phyloP scores from a whole-genome alignment of 92 coral and sea anemone genomes.

The Porites cylindrica region DNA sequence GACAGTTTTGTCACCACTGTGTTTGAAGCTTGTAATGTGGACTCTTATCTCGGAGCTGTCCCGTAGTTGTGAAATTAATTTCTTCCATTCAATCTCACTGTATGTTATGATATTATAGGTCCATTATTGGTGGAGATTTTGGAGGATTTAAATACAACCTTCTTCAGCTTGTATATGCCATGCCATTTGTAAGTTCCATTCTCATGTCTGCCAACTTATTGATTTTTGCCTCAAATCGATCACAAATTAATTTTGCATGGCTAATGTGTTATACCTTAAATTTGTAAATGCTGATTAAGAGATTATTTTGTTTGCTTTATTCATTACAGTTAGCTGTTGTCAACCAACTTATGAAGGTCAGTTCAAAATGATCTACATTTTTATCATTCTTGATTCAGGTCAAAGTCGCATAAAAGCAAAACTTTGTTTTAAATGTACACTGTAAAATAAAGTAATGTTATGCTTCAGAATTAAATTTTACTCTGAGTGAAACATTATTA shows the following conservation, averaged over 20 bases:
- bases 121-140: constrained; percentile 87
- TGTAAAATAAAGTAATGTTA: too few relatives aligned
- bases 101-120: constrained; percentile 41
- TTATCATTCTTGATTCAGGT: background rate
- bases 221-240: background rate
- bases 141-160: constrained; percentile 80
- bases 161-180: constrained; percentile 77
- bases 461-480: too few relatives aligned
- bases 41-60: too few relatives aligned
- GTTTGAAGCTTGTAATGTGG: too few relatives aligned
- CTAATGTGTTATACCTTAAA: background rate
- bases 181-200: constrained; percentile 90
- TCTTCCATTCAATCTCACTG: background rate
- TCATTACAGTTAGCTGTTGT: constrained; percentile 78
- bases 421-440: too few relatives aligned
- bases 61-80: background rate
- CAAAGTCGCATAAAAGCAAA: too few relatives aligned
- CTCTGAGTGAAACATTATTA: too few relatives aligned
- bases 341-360: constrained; percentile 89
- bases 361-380: background rate
- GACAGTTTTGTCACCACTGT: too few relatives aligned
- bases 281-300: background rate
- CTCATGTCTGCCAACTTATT: background rate
- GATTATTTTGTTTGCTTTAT: background rate
- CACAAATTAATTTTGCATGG: background rate